Conservation (phyloP, 37 sponge, comb jelly and placozoan species). For the Beroe forskalii region DNA sequence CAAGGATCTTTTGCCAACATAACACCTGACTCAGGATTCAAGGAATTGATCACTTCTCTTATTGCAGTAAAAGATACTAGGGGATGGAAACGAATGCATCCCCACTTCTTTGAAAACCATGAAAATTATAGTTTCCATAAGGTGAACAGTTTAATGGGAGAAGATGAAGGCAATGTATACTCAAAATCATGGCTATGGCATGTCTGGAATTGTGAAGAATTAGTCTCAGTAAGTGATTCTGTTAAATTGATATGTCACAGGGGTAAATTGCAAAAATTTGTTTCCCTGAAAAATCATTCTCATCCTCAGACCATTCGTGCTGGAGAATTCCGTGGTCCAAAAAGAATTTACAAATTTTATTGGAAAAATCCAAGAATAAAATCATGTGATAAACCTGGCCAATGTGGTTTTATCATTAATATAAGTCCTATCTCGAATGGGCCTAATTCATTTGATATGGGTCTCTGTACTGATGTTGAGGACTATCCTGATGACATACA, state of each 20-base stretch:
- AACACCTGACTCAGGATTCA: too few species aligned
- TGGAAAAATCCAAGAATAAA: not conserved
- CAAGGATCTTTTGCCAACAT: not conserved
- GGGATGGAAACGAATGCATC: not conserved
- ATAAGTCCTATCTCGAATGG: not conserved
- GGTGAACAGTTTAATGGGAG: too few species aligned
- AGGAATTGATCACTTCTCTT: not conserved
- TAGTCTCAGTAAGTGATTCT: not conserved
- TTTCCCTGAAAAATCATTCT: not conserved
- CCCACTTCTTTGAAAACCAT: not conserved
- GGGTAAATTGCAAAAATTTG: not conserved
- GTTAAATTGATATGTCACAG: not conserved
- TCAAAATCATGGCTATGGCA: too few species aligned
- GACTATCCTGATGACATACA: constrained; percentile 13
- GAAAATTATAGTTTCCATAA: too few species aligned
- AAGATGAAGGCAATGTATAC: too few species aligned
- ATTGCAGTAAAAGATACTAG: not conserved
- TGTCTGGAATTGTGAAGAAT: not conserved
- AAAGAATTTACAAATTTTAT: constrained; percentile 9
- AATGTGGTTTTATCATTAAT: constrained; percentile 31
- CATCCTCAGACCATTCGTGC: not conserved
- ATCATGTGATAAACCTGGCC: not conserved
- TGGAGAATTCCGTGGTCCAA: constrained; percentile 17
- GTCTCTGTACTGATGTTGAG: not conserved
- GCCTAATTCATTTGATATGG: not conserved